Evolutionary conservation across 2,888 invertebrate species (phyloP).

Genomic region (Drosophila peninsularis): DNA sequence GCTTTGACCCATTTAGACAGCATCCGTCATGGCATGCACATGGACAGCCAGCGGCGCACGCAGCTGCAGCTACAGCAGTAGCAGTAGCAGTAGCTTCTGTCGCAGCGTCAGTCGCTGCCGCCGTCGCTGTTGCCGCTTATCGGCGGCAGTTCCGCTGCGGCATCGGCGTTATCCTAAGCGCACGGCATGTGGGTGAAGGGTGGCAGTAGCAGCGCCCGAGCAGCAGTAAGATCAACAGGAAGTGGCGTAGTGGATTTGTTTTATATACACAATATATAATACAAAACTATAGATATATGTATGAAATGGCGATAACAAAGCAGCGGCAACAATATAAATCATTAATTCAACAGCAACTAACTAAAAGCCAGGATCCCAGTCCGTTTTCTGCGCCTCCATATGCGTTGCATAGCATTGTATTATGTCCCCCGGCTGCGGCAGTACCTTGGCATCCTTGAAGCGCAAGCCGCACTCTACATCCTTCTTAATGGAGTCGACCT

Average conservation of each 20-base stretch:
- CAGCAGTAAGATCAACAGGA: constrained; percentile 72
- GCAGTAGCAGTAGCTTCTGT: constrained; percentile 23
- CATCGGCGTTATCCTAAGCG: constrained; percentile 76
- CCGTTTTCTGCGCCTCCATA: constrained; percentile 87
- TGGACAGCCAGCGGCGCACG: constrained; percentile 65
- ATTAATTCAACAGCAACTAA: constrained; percentile 7
- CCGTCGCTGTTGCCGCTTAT: constrained; percentile 51
- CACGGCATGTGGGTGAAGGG: constrained; percentile 82
- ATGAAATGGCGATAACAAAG: constrained; percentile 51
- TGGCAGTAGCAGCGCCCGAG: constrained; percentile 65
- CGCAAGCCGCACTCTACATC: constrained; percentile 96
- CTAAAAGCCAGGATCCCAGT: constrained; percentile 95
- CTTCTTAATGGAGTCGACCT: constrained; percentile 92
- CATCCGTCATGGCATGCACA: constrained; percentile 64
- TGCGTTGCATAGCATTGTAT: constrained; percentile 91
- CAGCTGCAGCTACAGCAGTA: constrained; percentile 35
- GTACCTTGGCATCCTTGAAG: constrained; percentile 87
- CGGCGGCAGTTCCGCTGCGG: constrained; percentile 81
- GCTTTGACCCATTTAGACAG: constrained; percentile 77
- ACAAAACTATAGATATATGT: constrained; percentile 57
- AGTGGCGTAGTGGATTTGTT: constrained; percentile 68
- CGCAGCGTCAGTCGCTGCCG: constrained; percentile 16
- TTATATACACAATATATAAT: constrained; percentile 68
- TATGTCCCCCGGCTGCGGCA: constrained; percentile 90
- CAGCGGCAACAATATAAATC: constrained; percentile 26